phyloP scores from a whole-genome alignment of 2,797 vertebrate genomes.

The Pipistrellus pygmaeus region DNA sequence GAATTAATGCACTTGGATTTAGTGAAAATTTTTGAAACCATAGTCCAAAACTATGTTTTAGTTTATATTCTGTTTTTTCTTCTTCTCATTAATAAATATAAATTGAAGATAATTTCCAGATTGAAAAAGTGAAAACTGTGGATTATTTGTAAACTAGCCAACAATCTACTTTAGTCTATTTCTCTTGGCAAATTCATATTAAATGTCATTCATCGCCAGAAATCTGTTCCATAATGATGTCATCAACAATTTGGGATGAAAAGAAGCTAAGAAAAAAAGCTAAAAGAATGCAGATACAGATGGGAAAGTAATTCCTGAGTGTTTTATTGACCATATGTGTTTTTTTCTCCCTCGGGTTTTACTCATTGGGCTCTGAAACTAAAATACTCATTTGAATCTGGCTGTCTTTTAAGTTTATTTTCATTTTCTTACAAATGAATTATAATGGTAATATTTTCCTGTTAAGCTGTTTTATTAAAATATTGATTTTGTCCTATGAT shows the following conservation, averaged over 20 bases:
- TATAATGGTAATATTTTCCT: neutral
- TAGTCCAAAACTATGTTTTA: neutral
- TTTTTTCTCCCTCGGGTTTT: neutral
- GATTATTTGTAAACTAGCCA: constrained; percentile 69
- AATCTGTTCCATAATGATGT: constrained; percentile 60
- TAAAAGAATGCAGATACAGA: neutral
- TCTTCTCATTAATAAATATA: constrained; percentile 26
- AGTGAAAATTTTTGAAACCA: constrained; percentile 20
- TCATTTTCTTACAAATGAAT: neutral
- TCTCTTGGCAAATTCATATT: constrained; percentile 68
- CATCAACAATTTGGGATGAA: constrained; percentile 31
- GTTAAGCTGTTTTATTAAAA: neutral
- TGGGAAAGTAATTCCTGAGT: constrained; percentile 14
- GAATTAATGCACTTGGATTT: constrained; percentile 27
- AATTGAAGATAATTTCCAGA: constrained; percentile 28
- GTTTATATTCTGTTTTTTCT: neutral
- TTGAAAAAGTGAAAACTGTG: constrained; percentile 17
- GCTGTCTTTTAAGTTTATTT: neutral
- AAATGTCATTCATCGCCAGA: constrained; percentile 24
- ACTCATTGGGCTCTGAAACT: neutral
- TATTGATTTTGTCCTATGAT: neutral
- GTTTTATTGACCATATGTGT: constrained; percentile 32
- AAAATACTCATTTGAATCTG: neutral
- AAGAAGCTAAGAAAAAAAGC: constrained; percentile 28
- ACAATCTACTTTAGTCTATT: constrained; percentile 43